A percentile compares a stretch with the other conserved stretches of the same genome.
These are phyloP conservation scores for Cetonia aurata DNA, from an alignment of 2,888 invertebrate genomes.

Conservation along the genomic window DNA sequence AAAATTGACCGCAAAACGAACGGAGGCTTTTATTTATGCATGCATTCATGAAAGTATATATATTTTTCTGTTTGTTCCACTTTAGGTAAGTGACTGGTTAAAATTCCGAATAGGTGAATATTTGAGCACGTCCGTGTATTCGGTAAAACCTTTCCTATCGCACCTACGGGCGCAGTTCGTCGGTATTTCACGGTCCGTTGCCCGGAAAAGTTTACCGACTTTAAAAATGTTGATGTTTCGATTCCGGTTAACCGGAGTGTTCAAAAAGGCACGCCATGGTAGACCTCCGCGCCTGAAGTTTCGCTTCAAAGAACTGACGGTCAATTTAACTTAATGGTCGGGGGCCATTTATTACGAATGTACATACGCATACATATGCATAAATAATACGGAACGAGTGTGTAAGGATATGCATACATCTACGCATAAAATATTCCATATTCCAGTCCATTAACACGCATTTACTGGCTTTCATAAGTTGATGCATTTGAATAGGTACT, in stretches of 20 bases:
- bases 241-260: conserved; percentile 11
- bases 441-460: too few species aligned
- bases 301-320: conserved; percentile 1
- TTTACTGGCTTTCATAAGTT: too few species aligned
- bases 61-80: conserved; percentile 23
- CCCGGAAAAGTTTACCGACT: conserved; percentile 11
- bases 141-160: conserved; percentile 11
- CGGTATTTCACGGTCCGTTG: conserved; percentile 25
- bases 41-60: conserved; percentile 6
- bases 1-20: too few species aligned
- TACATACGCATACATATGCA: neutral
- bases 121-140: conserved; percentile 16
- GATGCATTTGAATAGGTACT: too few species aligned
- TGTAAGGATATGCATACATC: too few species aligned
- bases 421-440: too few species aligned
- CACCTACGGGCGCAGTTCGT: neutral
- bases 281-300: neutral
- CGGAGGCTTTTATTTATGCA: neutral
- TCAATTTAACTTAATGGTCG: conserved; percentile 23
- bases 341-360: conserved; percentile 3
- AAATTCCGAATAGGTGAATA: conserved; percentile 36
- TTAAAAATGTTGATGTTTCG: conserved; percentile 36
- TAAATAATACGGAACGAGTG: too few species aligned
- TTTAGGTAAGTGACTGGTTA: conserved; percentile 33
- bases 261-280: conserved; percentile 6